These are phyloP conservation scores for Pantherophis vulpinus DNA, from an alignment of 2,797 vertebrate genomes.

Conservation along the genomic window DNA sequence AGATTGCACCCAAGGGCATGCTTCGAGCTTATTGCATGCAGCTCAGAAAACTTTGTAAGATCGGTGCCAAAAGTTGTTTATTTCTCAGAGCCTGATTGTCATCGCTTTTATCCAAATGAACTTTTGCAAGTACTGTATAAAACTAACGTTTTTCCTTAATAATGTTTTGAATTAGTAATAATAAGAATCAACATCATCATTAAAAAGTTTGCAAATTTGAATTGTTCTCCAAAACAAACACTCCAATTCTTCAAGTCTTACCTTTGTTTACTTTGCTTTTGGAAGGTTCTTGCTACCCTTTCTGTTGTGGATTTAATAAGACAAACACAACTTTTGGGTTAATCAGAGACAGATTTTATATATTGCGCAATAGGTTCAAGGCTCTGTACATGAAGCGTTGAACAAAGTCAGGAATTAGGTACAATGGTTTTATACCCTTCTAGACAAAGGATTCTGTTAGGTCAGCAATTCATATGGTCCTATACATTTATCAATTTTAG, in stretches of 20 bases:
- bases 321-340: too few relatives aligned
- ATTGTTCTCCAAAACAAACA: background rate
- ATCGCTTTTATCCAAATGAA: background rate
- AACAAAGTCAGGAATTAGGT: too few relatives aligned
- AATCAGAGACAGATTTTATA: too few relatives aligned
- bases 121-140: background rate
- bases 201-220: background rate
- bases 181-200: background rate
- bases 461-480: too few relatives aligned
- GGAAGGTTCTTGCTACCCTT: background rate
- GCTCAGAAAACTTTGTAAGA: background rate
- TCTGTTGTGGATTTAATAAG: too few relatives aligned
- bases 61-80: background rate
- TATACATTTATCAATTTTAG: too few relatives aligned
- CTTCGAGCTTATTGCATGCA: background rate
- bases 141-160: background rate
- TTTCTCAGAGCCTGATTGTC: background rate
- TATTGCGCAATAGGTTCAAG: too few relatives aligned
- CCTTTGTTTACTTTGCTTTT: background rate
- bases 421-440: too few relatives aligned
- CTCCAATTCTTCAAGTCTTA: background rate
- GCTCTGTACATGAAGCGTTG: too few relatives aligned
- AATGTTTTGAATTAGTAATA: background rate
- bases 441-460: too few relatives aligned
- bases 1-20: background rate